phyloP scores from a whole-genome alignment of 2,797 vertebrate genomes.

The Siniperca obscura region DNA sequence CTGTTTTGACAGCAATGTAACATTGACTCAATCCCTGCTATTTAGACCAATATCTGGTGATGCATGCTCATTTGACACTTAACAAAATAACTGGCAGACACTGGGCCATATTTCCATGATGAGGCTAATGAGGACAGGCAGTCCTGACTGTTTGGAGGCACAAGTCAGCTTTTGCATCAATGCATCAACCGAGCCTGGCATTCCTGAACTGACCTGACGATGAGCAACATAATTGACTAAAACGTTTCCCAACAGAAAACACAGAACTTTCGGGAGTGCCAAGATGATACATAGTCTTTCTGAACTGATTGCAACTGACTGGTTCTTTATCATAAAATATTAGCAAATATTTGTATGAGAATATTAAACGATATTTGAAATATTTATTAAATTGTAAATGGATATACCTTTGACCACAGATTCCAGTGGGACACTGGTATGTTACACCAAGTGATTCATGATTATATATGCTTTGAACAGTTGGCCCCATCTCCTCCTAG shows the following conservation, averaged over 20 bases:
- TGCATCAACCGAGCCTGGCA: conserved; percentile 42
- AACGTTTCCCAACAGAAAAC: background rate
- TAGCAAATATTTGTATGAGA: too few species aligned
- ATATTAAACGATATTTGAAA: too few species aligned
- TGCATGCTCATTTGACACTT: conserved; percentile 72
- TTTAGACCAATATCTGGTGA: conserved; percentile 76
- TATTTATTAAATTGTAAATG: too few species aligned
- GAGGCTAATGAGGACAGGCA: conserved; percentile 61
- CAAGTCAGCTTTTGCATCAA: conserved; percentile 30
- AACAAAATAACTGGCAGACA: conserved; percentile 64
- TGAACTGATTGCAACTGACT: background rate
- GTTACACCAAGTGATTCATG: background rate
- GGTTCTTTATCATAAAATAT: too few species aligned
- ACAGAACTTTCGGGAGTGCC: background rate
- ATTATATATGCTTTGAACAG: background rate
- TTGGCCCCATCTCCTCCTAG: background rate
- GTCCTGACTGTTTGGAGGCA: conserved; percentile 45
- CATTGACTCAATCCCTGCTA: conserved; percentile 65
- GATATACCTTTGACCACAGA: background rate
- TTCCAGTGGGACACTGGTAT: background rate
- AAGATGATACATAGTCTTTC: background rate
- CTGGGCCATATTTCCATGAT: conserved; percentile 62
- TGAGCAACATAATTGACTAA: conserved; percentile 7
- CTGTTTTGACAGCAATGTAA: conserved; percentile 72
- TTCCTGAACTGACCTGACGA: conserved; percentile 29